Conservation (phyloP, 2,113 vertebrate genomes). For the Pleuronectes platessa region DNA sequence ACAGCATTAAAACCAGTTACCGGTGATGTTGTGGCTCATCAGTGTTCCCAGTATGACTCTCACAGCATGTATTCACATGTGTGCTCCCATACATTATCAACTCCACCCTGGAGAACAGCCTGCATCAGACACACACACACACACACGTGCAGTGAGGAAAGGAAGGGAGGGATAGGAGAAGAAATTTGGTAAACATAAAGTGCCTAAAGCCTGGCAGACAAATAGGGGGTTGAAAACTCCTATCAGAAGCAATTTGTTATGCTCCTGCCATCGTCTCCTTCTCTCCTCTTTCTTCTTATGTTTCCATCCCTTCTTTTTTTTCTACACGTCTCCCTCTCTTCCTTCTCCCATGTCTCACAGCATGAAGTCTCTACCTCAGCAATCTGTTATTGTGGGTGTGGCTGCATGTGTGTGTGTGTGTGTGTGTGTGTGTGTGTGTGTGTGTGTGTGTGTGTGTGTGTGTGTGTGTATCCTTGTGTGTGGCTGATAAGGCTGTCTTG, state of each 20-base stretch:
- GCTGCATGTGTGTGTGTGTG: not conserved
- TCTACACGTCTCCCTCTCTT: slow-evolving; percentile 35
- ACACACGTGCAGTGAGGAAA: slow-evolving; percentile 1
- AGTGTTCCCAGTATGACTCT: slow-evolving; percentile 11
- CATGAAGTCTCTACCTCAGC: slow-evolving; percentile 70
- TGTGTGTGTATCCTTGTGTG: slow-evolving; percentile 53
- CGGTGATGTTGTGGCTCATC: too few relatives aligned
- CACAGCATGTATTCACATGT: not conserved
- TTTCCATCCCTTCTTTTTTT: slow-evolving; percentile 56
- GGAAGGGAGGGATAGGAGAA: slow-evolving; percentile 17
- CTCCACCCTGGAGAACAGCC: slow-evolving; percentile 16
- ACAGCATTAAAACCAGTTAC: not conserved
- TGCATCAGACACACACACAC: slow-evolving; percentile 12
- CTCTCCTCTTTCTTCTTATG: slow-evolving; percentile 68
- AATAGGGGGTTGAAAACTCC: slow-evolving; percentile 71
- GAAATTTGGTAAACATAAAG: slow-evolving; percentile 68
- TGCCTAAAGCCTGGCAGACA: slow-evolving; percentile 69
- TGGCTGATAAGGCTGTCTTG: slow-evolving; percentile 76
- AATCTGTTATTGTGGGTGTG: slow-evolving; percentile 42
- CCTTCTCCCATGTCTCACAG: slow-evolving; percentile 64
- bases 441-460: not conserved
- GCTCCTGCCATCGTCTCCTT: slow-evolving; percentile 66
- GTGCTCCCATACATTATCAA: not conserved
- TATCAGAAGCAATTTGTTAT: slow-evolving; percentile 78
- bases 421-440: not conserved